These are phyloP conservation scores for Drosophila percnosoma DNA, from an alignment of 2,888 invertebrate genomes.

Conservation along the genomic window DNA sequence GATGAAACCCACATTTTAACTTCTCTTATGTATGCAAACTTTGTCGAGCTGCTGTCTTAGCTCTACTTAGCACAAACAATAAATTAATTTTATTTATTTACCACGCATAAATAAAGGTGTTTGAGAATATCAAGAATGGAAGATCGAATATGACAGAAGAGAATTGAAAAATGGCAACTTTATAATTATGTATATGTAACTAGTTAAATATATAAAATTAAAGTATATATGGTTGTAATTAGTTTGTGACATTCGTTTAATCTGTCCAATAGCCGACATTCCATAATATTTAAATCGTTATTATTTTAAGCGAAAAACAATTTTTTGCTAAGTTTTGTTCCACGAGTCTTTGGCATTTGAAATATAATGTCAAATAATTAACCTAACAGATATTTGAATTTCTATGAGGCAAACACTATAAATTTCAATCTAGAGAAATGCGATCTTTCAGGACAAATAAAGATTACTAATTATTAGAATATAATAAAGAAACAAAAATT, in stretches of 20 bases:
- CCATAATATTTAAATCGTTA: background rate
- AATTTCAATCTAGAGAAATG: slow-evolving; percentile 38
- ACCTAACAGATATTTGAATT: slow-evolving; percentile 21
- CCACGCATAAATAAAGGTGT: background rate
- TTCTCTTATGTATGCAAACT: slow-evolving; percentile 17
- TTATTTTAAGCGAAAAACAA: background rate
- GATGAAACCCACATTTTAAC: slow-evolving; percentile 31
- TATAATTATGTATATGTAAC: background rate
- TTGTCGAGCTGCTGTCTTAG: background rate
- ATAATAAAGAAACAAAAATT: slow-evolving; percentile 12
- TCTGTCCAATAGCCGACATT: background rate
- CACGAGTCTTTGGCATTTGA: slow-evolving; percentile 29
- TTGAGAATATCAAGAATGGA: background rate
- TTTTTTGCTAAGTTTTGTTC: background rate
- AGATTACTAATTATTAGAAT: background rate
- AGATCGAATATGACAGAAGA: background rate
- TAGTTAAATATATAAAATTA: background rate
- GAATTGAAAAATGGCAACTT: background rate
- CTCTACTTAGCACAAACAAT: background rate
- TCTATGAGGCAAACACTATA: slow-evolving; percentile 17
- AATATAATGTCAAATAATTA: slow-evolving; percentile 25
- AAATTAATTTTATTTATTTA: slow-evolving; percentile 4
- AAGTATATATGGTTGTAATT: background rate
- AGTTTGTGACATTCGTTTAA: background rate
- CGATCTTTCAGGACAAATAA: background rate